Evolutionary conservation across 2,888 invertebrate species (phyloP), one percentile per base, ranked within the genome.

Genomic region (Parnassius apollo): DNA sequence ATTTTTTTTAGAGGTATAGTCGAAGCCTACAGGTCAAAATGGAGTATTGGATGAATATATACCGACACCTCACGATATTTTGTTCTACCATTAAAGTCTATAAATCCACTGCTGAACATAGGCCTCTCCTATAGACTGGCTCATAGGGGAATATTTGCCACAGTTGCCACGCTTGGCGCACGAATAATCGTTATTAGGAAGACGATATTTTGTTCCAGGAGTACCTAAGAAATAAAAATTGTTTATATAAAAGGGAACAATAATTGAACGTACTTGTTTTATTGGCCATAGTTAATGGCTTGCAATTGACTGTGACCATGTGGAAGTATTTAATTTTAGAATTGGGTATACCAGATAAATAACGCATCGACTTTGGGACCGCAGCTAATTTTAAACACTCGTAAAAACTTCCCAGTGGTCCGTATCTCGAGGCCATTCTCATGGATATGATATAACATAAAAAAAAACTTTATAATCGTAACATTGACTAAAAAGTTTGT

Each of bases 201-300:
- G 18, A 18, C 18, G 18, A 18, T 18, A 18, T 18, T 18, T 18
- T 18, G 18, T 18, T 18, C 18, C 18, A 18, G 18, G 18, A 18
- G 18, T 18, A 18, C 0, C 18, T 1, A 18, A 18, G 18, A 18
- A 18, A 18, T 18, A 18, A 18, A 18, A 18, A 18, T 18, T 57
- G 54, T 54, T 35, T 53, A 51, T 48, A 25, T 44, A 22, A 44
- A 61, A 59, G 62, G 62, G 35, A 55, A 50, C 45, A 44, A 48
- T 59, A 59, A 62, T 62, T 62, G 58, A 52, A 59, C 48, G 57
- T 42, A 18, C 35, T 25, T 9, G 22, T 51, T 42, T 42, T 49
- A 58, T 54, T 49, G 52, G 42, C 8, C 49, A 18, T 35, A 42
- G 25, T 48, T 50, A 54, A 55, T 54, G 53, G 18, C 18, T 35